Evolutionary conservation across 2,888 invertebrate genomes (phyloP), one percentile per base, ranked within the genome.

Genomic region (Ceriagrion tenellum): DNA sequence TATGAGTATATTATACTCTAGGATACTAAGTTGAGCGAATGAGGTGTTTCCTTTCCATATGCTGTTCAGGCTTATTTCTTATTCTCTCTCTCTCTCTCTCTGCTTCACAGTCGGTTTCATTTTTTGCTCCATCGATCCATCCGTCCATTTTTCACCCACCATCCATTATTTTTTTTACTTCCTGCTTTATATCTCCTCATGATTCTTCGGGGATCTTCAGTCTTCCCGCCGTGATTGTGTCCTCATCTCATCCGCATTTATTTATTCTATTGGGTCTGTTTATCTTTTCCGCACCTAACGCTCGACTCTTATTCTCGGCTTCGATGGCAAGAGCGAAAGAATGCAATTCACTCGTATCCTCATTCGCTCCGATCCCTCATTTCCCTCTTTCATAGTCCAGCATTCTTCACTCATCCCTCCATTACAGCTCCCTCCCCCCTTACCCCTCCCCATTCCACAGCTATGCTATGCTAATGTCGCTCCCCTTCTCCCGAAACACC

Each of bases 331-430:
- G 69, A 26, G 23, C 69, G n/a, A 69, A 35, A 81, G 81, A 81
- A 81, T 81, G 74, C 30, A 26, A 30, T 10, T 18, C 81, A 13
- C 30, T 81, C 81, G 30, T 16, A 8, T 13, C 81, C 81, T 30
- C 35, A 18, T 35, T 16, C 13, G 12, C 30, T 13, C n/a, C 81
- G 81, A 13, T 8, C 13, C 81, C 81, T 35, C 13, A 12, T 35
- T 12, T 81, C 35, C 18, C 81, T n/a, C 35, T 81, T 81, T 81
- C 81, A 35, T 81, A 35, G 81, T 35, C 81, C 30, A 18, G 81
- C 81, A 81, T 81, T 81, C 81, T 81, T 81, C 81, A 16, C 81
- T 81, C n/a, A n/a, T n/a, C 81, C 81, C 81, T 81, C 35, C 81
- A 81, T 81, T 35, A 35, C 81, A 35, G 35, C 16, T 81, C 35